Percentiles rank a stretch among this genome's conserved stretches.
Evolutionary conservation across 2,113 vertebrate genomes (phyloP).

Genomic region (Drymodes brunneopygia): DNA sequence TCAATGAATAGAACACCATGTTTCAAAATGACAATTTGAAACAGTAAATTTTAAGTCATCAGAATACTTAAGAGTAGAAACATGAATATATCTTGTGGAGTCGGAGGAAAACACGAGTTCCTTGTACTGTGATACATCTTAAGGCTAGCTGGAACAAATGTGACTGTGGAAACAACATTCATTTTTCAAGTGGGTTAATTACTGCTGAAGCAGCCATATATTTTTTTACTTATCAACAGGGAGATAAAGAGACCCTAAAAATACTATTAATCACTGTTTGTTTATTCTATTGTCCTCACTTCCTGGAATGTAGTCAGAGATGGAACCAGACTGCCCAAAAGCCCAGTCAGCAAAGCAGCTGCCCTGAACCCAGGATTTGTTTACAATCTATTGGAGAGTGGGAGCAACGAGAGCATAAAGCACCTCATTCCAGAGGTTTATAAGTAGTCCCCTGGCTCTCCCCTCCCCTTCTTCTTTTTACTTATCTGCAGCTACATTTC

Average conservation of each 20-base stretch:
- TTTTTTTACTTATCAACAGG: not conserved
- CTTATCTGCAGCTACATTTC: not conserved
- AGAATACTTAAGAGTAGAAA: not conserved
- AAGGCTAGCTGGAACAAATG: not conserved
- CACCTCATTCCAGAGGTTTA: not conserved
- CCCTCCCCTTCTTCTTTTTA: fast-evolving
- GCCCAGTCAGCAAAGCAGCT: not conserved
- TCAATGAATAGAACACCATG: not conserved
- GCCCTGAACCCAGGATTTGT: not conserved
- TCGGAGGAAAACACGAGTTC: not conserved
- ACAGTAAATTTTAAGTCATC: not conserved
- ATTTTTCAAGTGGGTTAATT: not conserved
- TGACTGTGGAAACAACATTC: not conserved
- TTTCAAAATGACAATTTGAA: not conserved
- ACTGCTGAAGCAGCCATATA: not conserved
- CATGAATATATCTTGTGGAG: not conserved
- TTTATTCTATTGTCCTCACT: constrained; percentile 22
- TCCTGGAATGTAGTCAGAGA: constrained; percentile 22
- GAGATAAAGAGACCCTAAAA: not conserved
- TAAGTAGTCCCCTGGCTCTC: not conserved
- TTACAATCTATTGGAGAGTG: not conserved
- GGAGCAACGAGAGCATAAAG: not conserved
- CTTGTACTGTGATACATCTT: not conserved
- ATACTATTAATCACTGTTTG: not conserved
- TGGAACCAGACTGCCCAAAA: not conserved